Conservation (phyloP, 2,113 vertebrate species). For the Hiodon tergisus region DNA sequence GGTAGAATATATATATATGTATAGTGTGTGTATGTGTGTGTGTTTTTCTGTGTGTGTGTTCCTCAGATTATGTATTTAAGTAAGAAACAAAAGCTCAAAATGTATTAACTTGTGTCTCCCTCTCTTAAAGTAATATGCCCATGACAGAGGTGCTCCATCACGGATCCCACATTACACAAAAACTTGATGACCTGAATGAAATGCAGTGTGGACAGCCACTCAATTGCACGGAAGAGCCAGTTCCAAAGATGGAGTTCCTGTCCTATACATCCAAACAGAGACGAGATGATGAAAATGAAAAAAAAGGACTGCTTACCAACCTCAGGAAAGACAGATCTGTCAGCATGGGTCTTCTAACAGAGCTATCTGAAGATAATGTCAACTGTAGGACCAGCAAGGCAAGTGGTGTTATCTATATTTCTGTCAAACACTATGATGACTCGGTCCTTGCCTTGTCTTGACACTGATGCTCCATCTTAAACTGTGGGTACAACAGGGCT, state of each 20-base stretch:
- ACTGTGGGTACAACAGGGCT: no score
- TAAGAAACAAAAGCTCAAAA: no score
- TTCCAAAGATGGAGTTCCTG: not conserved
- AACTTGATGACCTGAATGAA: conserved; percentile 17
- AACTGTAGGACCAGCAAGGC: conserved; percentile 4
- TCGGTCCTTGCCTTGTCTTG: not conserved
- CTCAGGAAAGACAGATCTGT: conserved; percentile 16
- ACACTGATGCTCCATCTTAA: no score
- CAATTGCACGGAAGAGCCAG: conserved; percentile 21
- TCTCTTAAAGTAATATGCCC: not conserved
- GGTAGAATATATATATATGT: no score
- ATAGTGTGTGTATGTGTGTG: no score
- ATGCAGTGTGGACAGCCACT: not conserved
- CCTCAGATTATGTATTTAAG: no score
- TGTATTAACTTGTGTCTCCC: not conserved
- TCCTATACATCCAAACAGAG: not conserved
- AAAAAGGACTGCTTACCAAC: not conserved
- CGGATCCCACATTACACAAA: conserved; percentile 27
- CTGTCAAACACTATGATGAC: not conserved
- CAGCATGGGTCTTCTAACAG: conserved; percentile 15
- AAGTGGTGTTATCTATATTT: not conserved
- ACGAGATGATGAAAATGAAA: conserved; percentile 8
- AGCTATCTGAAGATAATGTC: not conserved
- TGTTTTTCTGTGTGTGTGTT: no score
- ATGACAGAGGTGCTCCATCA: conserved; percentile 12